These are phyloP conservation scores for Therioaphis trifolii DNA, from an alignment of 2,888 invertebrate genomes.

Conservation along the genomic window DNA sequence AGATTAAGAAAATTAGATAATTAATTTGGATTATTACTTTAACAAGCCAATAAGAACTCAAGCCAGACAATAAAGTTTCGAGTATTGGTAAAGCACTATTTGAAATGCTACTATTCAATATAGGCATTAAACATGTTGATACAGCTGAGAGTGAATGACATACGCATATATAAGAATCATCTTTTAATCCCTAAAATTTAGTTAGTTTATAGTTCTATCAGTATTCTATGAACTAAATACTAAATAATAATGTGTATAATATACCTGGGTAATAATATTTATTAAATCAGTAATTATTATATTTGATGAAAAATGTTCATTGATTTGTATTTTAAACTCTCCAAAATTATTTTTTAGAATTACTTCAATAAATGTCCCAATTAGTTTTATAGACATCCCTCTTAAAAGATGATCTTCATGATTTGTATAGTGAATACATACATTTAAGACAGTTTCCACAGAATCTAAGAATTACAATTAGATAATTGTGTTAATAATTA, in stretches of 20 bases:
- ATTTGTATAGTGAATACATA: slow-evolving; percentile 75
- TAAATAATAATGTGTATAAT: neutral
- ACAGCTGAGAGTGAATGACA: slow-evolving; percentile 78
- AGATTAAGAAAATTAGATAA: neutral
- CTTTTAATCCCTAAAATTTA: slow-evolving; percentile 75
- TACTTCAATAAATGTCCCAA: slow-evolving; percentile 77
- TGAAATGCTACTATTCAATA: slow-evolving; percentile 76
- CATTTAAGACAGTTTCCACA: slow-evolving; percentile 32
- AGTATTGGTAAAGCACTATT: slow-evolving; percentile 73
- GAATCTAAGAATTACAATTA: slow-evolving; percentile 29
- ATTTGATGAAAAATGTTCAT: slow-evolving; percentile 6
- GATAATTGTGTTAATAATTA: neutral
- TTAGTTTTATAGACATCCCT: slow-evolving; percentile 77
- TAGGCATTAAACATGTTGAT: slow-evolving; percentile 72
- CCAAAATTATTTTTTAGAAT: slow-evolving; percentile 69
- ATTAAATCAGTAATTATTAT: slow-evolving; percentile 52
- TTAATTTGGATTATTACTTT: slow-evolving; percentile 73
- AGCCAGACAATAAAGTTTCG: slow-evolving; percentile 75
- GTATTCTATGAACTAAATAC: neutral
- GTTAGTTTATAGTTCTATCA: neutral
- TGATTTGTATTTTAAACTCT: slow-evolving; percentile 35
- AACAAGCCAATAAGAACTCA: slow-evolving; percentile 87
- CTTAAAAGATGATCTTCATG: slow-evolving; percentile 86
- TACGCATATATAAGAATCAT: slow-evolving; percentile 81
- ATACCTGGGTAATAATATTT: slow-evolving; percentile 58